Evolutionary conservation across 2,888 invertebrate species (phyloP), one percentile per base, ranked within the genome.

Genomic region (Miltochrista miniata): DNA sequence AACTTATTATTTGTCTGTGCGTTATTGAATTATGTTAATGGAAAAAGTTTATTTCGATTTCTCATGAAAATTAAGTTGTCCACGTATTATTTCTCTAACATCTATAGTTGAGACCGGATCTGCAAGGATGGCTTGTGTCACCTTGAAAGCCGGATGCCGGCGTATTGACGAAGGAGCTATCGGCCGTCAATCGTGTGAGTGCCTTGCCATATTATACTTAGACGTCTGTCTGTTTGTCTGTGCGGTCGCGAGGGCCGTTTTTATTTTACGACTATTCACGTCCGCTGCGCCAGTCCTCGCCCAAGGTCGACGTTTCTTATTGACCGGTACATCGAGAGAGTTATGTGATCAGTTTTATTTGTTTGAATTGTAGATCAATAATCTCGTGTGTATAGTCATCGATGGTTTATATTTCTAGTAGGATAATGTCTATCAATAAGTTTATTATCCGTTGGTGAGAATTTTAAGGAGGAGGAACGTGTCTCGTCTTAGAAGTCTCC

Each of bases 81-180:
- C 48, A 36, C 44, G 47, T 53, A 64, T 71, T 70, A 62, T 72
- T 45, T 69, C 33, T 55, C 45, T 61, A 53, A 56, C 52, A 68
- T 60, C 53, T 4, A 62, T 52, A 54, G 63, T 63, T 55, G 59
- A 65, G 81, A 81, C 82, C 83, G 85, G 84, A 84, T 85, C 83
- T 81, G 87, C 84, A 85, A 87, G 85, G 89, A 90, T 88, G 82
- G 81, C 67, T 68, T 64, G 83, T 84, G 87, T 90, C 90, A 90
- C 90, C 90, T 90, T 90, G 90, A 84, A 79, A 84, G 85, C 88
- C 90, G 90, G 90, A 90, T 87, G 86, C 83, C 85, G 82, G 67
- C 76, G 63, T 79, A 82, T 85, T 83, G 86, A 71, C 77, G 71
- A 75, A 82, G 83, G 73, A 87, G 79, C 83, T 90, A 90, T 90